Evolutionary conservation across 2,113 vertebrate species (phyloP).

Genomic region (Alectura lathami): DNA sequence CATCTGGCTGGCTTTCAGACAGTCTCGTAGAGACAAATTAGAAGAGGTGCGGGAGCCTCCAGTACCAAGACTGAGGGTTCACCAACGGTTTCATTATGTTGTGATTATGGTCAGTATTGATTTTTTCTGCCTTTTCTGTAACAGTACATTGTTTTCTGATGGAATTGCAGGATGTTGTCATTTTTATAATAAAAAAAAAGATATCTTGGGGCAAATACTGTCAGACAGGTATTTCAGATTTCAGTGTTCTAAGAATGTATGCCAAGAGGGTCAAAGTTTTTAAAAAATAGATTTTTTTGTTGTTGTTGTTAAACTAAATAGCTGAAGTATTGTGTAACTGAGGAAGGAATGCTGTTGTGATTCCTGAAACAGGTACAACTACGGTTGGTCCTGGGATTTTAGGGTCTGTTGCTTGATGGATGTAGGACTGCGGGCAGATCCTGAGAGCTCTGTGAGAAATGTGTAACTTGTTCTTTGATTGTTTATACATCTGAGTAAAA

Average conservation of each 20-base stretch:
- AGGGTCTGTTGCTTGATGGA: not conserved
- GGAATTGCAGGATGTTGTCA: not conserved
- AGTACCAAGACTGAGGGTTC: not conserved
- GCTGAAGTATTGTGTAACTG: not conserved
- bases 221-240: not conserved
- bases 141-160: not conserved
- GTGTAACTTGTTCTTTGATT: not conserved
- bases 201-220: not conserved
- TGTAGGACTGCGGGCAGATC: not conserved
- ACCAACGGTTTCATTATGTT: not conserved
- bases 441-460: not conserved
- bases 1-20: conserved; percentile 63
- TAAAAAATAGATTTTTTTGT: not conserved
- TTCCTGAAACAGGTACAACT: not conserved
- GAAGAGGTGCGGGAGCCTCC: conserved; percentile 35
- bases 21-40: conserved; percentile 75
- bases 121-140: not conserved
- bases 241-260: not conserved
- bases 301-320: not conserved
- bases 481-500: not conserved
- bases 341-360: not conserved
- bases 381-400: not conserved
- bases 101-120: not conserved
- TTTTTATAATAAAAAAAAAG: not conserved
- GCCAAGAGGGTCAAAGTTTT: not conserved